Conservation (phyloP, 2,888 invertebrate genomes). For the Lissonota sp. region DNA sequence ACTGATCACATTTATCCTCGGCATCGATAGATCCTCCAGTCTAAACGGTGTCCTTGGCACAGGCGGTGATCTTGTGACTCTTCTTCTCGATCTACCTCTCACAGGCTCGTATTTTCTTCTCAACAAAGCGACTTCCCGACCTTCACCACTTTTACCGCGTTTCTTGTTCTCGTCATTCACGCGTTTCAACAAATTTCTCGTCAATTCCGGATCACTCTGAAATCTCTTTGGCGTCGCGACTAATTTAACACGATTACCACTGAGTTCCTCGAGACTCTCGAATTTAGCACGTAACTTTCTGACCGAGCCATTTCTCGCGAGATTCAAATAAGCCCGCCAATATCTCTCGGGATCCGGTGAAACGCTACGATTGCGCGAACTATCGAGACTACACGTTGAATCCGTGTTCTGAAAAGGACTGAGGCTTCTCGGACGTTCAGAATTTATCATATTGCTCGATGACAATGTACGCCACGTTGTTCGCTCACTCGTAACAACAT, state of each 20-base stretch:
- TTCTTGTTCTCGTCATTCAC: constrained; percentile 84
- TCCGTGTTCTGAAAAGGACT: constrained; percentile 82
- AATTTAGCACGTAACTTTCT: constrained; percentile 91
- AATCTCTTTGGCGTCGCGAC: constrained; percentile 85
- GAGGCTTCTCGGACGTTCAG: constrained; percentile 79
- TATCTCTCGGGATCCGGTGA: constrained; percentile 91
- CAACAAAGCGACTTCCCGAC: constrained; percentile 87
- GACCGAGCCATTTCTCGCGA: constrained; percentile 91
- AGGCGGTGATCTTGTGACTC: constrained; percentile 86
- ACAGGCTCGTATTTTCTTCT: constrained; percentile 87
- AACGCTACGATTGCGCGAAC: constrained; percentile 89
- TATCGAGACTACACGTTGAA: constrained; percentile 87
- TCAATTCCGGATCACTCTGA: constrained; percentile 92
- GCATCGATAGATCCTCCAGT: constrained; percentile 91
- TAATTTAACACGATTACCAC: constrained; percentile 73
- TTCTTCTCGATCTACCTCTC: constrained; percentile 84
- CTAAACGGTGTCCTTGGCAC: constrained; percentile 88
- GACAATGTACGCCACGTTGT: constrained; percentile 43
- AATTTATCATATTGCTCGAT: constrained; percentile 62
- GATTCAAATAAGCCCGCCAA: constrained; percentile 88
- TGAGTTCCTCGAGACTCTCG: constrained; percentile 87
- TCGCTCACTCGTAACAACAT: constrained; percentile 79
- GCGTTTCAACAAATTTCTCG: constrained; percentile 86
- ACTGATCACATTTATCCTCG: constrained; percentile 95
- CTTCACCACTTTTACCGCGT: constrained; percentile 84